Base-by-base conservation (phyloP, 1,140 invertebrate genomes). In the Apis dorsata region DNA sequence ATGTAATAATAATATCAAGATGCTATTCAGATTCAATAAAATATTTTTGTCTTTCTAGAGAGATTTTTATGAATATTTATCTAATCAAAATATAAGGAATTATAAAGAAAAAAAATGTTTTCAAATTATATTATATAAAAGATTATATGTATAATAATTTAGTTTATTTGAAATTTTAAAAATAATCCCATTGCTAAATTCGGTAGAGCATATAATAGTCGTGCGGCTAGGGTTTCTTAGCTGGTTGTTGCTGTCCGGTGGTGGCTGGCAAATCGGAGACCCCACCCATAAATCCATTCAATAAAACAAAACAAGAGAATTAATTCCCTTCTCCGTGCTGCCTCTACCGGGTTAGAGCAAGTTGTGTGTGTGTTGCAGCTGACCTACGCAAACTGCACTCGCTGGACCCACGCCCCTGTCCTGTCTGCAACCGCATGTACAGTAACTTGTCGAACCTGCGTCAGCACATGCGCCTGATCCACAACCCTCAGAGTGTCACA, bases 391-490 rank as follows among this genome's bases (percentile, higher is more conserved):
- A 95, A 94, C 94, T 95, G 92, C 95, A 96, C 94, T 96, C 95
- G 92, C 94, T 96, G 94, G 95, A 96, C 93, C 95, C 95, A 91
- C 94, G 95, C 90, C 95, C 95, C 86, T 97, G 96, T 95, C 95
- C 95, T 92, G 95, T 96, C 94, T 97, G 96, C 95, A 96, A 96
- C 90, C 96, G 96, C 92, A 96, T 96, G 93, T 97, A 97, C 95
- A 96, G 96, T 95, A 97, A 97, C 94, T 95, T 96, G 93, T 97
- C 96, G 91, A 97, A 97, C 94, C 95, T 97, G 92, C 95, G 96
- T 89, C 96, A 97, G 94, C 96, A 97, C 94, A 96, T 97, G 95
- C 96, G 96, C 91, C 95, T 97, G 87, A 97, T 97, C 94, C 96
- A 97, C 94, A 96, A 96, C 94, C 96, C 96, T 90, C 96, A 96